Conservation (phyloP, 2,888 invertebrate species). For the Drosophila nigritarsus region DNA sequence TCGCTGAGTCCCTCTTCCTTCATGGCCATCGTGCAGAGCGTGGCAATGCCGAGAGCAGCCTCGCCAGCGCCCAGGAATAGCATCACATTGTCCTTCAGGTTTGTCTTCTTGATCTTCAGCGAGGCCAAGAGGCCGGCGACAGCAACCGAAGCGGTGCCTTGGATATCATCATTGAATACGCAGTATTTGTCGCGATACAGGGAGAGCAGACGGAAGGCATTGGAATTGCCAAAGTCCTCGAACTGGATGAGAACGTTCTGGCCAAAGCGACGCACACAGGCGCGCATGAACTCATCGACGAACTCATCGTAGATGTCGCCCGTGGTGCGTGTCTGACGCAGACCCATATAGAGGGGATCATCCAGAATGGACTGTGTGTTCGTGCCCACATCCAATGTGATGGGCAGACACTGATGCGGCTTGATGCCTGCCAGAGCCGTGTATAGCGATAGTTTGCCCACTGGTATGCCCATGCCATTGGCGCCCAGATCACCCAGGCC, state of each 20-base stretch:
- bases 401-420: slow-evolving; percentile 97
- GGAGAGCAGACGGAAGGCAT: slow-evolving; percentile 96
- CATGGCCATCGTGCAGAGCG: slow-evolving; percentile 97
- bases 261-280: slow-evolving; percentile 93
- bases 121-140: slow-evolving; percentile 97
- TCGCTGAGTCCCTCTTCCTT: slow-evolving; percentile 91
- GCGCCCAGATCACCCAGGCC: slow-evolving; percentile 99
- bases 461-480: slow-evolving; percentile 99
- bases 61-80: slow-evolving; percentile 99
- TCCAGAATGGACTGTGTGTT: slow-evolving; percentile 93
- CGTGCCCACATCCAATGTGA: slow-evolving; percentile 96
- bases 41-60: slow-evolving; percentile 97
- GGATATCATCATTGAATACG: slow-evolving; percentile 99
- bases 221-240: slow-evolving; percentile 99
- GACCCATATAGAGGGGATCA: slow-evolving; percentile 98
- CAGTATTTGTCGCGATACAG: slow-evolving; percentile 96
- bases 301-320: slow-evolving; percentile 96
- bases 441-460: slow-evolving; percentile 98
- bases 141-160: slow-evolving; percentile 98
- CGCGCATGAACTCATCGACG: slow-evolving; percentile 98
- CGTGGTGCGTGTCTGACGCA: slow-evolving; percentile 92
- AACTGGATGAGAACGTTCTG: slow-evolving; percentile 95
- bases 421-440: slow-evolving; percentile 98
- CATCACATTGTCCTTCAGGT: slow-evolving; percentile 93
- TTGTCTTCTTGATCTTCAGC: slow-evolving; percentile 92